Conservation (phyloP, 1,140 invertebrate genomes). For the Eriosoma lanigerum region DNA sequence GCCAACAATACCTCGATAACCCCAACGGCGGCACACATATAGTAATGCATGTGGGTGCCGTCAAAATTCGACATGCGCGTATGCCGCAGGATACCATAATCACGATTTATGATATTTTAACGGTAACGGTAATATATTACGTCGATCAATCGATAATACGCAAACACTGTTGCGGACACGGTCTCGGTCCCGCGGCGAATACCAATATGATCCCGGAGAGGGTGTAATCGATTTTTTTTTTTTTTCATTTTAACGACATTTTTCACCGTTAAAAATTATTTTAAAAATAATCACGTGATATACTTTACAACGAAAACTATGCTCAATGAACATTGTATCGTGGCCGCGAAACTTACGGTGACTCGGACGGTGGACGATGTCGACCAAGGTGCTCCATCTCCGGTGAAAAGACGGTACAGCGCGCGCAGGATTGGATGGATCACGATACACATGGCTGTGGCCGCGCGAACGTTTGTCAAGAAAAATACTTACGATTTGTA, state of each 20-base stretch:
- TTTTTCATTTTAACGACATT: no score
- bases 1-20: background rate
- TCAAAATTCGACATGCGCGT: background rate
- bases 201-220: no score
- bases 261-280: background rate
- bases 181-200: background rate
- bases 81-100: background rate
- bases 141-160: no score
- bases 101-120: no score
- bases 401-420: constrained; percentile 26
- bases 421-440: constrained; percentile 38
- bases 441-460: constrained; percentile 30
- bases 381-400: background rate
- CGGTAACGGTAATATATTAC: no score
- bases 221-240: no score
- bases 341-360: background rate
- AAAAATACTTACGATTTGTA: no score
- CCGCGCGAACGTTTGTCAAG: background rate
- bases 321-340: no score
- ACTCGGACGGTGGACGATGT: background rate
- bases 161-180: no score
- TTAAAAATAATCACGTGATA: no score
- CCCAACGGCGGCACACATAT: background rate
- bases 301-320: background rate
- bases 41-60: background rate